Base-by-base conservation (phyloP, 2,888 invertebrate genomes). In the Diarsia mendica region DNA sequence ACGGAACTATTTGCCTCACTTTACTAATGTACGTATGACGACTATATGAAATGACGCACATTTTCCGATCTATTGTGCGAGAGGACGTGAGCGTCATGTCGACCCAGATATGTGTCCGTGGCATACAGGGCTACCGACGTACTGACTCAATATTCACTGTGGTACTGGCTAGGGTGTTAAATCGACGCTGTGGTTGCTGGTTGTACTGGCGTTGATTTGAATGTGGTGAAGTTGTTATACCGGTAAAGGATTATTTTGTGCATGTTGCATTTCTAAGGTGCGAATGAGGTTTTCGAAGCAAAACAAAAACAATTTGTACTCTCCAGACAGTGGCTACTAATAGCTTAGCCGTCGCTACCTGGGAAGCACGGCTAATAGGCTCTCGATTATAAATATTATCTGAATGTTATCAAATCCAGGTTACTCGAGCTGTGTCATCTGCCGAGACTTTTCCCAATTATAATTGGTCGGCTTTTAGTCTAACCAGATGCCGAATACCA, bases 41-140 rank as follows among this genome's bases (percentile, higher is more conserved):
- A 69, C 72, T 79, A 75, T 79, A 79, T 79, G 82, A 79, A 86
- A 71, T 55, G 83, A 85, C 85, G 83, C 83, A 83, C 86, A 87
- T 89, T 88, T 87, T 85, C 89, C 86, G 84, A 89, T 87, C 84
- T 82, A 88, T 88, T 88, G 89, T 88, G 75, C n/a, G 39, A 10
- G 77, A 71, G 70, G 86, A 82, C 80, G 69, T 69, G 74, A 80
- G 79, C 82, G 77, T 82, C 75, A 80, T 75, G 80, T 65, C 82
- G 89, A 80, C 89, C 89, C 61, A 88, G 85, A 89, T 88, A 76
- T 82, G 80, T 77, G 86, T 74, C 88, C 78, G 76, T 68, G 67
- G 49, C 79, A 68, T 53, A 71, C 71, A 86, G 86, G 86, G 86
- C 71, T 86, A 75, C 46, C 77, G 49, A 5, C 11, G 64, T 51